Base-by-base conservation (phyloP, 2,113 vertebrate species). In the Passer domesticus region DNA sequence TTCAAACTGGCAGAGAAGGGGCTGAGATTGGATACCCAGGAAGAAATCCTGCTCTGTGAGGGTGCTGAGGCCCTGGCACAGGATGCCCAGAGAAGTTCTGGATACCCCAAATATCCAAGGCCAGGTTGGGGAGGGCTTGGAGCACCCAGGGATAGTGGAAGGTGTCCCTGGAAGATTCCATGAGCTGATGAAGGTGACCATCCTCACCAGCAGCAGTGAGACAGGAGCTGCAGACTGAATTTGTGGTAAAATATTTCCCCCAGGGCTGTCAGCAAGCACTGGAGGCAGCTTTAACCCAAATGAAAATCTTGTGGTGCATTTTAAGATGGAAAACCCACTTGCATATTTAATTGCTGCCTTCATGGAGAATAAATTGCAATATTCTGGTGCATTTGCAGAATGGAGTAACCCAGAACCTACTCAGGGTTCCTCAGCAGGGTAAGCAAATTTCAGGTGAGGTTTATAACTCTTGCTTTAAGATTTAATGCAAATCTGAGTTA, bases 141-240 rank as follows among this genome's bases (percentile, higher is more conserved):
- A 60, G 46, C 24, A 18, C 0, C 20, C n/a, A 68, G 62, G 78
- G 30, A 1, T 0, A 1, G 46, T 15, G 39, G 19, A 1, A 89
- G 13, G n/a, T 60, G 60, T 46, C 33, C 15, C 60, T 68, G 53
- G 62, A 53, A 53, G 11, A 1, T 8, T 24, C 41, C 18, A 9
- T n/a, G n/a, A 6, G 18, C 66, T 68, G 79, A 2, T 53, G 22
- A 47, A 27, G 50, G 15, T 63, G 22, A 20, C 18, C 7, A 4
- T 28, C 20, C 15, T 39, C 62, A 30, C 19, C 75, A 46, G 10
- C 43, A 82, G 4, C 56, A 28, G 10, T 9, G 22, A 31, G 62
- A 30, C 44, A 37, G 55, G 30, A 62, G 27, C 56, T 91, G 15
- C 3, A 14, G 25, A 2, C 39, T 56, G 50, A 47, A 3, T 12